Evolutionary conservation across 92 coral and sea anemone genomes (phyloP).

Genomic region (Heliopora coerulea): DNA sequence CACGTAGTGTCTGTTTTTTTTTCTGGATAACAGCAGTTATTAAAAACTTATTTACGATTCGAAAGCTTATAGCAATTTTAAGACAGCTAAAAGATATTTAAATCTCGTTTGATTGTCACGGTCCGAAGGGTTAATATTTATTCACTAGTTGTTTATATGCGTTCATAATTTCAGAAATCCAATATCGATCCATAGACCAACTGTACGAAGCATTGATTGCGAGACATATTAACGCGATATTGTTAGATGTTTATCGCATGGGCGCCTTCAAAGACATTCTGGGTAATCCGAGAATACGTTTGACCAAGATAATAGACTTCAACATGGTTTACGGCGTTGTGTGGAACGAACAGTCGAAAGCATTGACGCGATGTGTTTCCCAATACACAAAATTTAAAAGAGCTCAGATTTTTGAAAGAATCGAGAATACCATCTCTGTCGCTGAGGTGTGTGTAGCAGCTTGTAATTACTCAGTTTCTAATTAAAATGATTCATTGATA

Average conservation of each 20-base stretch:
- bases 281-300: background rate
- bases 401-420: background rate
- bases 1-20: too few species aligned
- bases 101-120: too few species aligned
- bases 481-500: too few species aligned
- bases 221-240: background rate
- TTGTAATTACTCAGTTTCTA: too few species aligned
- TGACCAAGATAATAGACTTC: background rate
- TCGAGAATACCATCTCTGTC: background rate
- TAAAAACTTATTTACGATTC: too few species aligned
- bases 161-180: background rate
- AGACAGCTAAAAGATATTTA: too few species aligned
- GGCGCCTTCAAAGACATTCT: background rate
- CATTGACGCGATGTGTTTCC: background rate
- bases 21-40: too few species aligned
- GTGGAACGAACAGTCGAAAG: background rate
- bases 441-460: background rate
- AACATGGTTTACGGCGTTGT: background rate
- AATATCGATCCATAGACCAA: background rate
- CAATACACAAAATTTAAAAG: background rate
- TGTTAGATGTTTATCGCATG: background rate
- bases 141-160: too few species aligned
- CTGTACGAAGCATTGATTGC: background rate
- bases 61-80: too few species aligned
- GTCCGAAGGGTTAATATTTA: too few species aligned